phyloP scores from a whole-genome alignment of 2,888 invertebrate genomes.

The Tridacna crocea region DNA sequence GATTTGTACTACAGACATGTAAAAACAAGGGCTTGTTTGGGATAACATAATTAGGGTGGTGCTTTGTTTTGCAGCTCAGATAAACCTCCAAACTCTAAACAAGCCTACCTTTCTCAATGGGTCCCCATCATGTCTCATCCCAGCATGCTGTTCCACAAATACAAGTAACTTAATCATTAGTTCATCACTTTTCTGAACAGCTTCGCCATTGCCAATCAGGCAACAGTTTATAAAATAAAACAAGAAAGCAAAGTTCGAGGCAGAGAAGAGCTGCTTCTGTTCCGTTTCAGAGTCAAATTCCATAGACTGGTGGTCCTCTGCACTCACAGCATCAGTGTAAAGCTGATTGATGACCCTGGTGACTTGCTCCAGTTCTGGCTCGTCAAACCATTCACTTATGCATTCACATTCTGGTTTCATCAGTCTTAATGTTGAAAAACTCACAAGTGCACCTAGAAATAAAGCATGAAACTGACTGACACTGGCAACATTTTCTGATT shows the following conservation, averaged over 20 bases:
- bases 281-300: constrained; percentile 26
- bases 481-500: too few species aligned
- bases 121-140: constrained; percentile 85
- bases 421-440: constrained; percentile 90
- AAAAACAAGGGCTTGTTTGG: too few species aligned
- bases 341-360: constrained; percentile 88
- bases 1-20: too few species aligned
- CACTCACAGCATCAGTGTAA: constrained; percentile 53
- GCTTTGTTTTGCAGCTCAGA: too few species aligned
- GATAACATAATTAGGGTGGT: too few species aligned
- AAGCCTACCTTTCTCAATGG: constrained; percentile 35
- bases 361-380: constrained; percentile 88
- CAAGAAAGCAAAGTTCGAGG: constrained; percentile 92
- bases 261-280: constrained; percentile 85
- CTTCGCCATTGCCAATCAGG: constrained; percentile 71
- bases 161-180: constrained; percentile 79
- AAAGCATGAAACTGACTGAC: neutral
- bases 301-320: neutral
- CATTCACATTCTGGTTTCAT: constrained; percentile 92
- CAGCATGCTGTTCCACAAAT: constrained; percentile 88
- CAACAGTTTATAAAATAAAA: constrained; percentile 89
- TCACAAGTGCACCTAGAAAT: constrained; percentile 87
- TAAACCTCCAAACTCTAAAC: too few species aligned
- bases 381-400: constrained; percentile 91
- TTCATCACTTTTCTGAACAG: constrained; percentile 70